These are phyloP conservation scores for Diaprepes abbreviatus DNA, from an alignment of 2,888 invertebrate genomes.

Conservation along the genomic window DNA sequence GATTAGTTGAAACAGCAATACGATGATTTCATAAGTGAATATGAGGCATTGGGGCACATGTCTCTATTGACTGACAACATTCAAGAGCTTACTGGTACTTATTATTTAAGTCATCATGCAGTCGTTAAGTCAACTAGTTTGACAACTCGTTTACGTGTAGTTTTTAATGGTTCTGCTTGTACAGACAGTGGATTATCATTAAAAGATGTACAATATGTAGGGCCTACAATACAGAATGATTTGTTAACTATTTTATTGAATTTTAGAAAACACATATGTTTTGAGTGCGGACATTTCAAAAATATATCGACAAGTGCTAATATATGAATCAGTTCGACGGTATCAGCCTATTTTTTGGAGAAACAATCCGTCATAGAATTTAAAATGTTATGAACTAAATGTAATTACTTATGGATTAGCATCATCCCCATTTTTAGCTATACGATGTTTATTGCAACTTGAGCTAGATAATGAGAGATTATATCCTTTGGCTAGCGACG, in stretches of 20 bases:
- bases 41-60: too few relatives aligned
- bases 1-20: too few relatives aligned
- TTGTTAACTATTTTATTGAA: slow-evolving; percentile 48
- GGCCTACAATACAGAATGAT: slow-evolving; percentile 39
- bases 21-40: too few relatives aligned
- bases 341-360: slow-evolving; percentile 44
- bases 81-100: too few relatives aligned
- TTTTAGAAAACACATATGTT: slow-evolving; percentile 44
- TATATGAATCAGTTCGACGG: slow-evolving; percentile 18
- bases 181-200: slow-evolving; percentile 43
- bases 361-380: slow-evolving; percentile 1
- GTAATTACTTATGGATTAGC: slow-evolving; percentile 52
- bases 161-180: slow-evolving; percentile 52
- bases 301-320: slow-evolving; percentile 39
- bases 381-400: slow-evolving; percentile 46
- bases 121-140: slow-evolving; percentile 45
- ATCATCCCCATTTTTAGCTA: slow-evolving; percentile 45
- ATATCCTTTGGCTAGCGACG: slow-evolving; percentile 36
- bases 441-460: slow-evolving; percentile 38
- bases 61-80: too few relatives aligned
- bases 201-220: slow-evolving; percentile 20
- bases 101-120: too few relatives aligned
- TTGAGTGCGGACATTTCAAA: slow-evolving; percentile 42
- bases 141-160: slow-evolving; percentile 41
- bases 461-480: slow-evolving; percentile 28